Percentiles rank a stretch among this genome's conserved stretches.
These are phyloP conservation scores for Formica exsecta DNA, from an alignment of 1,140 invertebrate genomes.

Conservation along the genomic window DNA sequence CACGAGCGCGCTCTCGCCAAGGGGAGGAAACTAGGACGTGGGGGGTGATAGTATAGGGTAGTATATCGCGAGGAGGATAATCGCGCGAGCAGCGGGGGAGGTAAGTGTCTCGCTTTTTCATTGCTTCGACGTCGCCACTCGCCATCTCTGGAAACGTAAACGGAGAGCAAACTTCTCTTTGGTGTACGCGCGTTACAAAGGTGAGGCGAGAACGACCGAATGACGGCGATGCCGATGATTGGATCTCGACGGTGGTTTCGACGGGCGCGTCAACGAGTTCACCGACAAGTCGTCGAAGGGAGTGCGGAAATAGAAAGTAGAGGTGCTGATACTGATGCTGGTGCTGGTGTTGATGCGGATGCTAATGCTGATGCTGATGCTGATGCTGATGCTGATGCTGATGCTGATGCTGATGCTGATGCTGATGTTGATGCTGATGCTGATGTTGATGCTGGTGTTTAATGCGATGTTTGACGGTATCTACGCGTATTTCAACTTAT, in stretches of 20 bases:
- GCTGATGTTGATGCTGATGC: background rate
- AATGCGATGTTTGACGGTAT: background rate
- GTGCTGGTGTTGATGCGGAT: background rate
- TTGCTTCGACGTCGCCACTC: background rate
- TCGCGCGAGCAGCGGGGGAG: background rate
- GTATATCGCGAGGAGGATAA: background rate
- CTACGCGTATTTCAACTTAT: background rate
- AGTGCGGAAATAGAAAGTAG: background rate
- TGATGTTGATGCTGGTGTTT: background rate
- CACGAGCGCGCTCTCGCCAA: slow-evolving; percentile 9
- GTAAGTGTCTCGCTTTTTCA: slow-evolving; percentile 32
- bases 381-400: background rate
- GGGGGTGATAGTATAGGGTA: slow-evolving; percentile 4
- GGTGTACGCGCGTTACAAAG: background rate
- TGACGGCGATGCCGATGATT: slow-evolving; percentile 18
- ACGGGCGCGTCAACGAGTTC: background rate
- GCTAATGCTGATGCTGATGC: background rate
- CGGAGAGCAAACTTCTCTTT: background rate
- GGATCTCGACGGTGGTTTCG: background rate
- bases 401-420: too few species aligned
- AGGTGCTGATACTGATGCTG: background rate
- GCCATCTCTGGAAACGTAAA: background rate
- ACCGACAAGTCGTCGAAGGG: background rate
- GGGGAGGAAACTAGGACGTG: slow-evolving; percentile 38
- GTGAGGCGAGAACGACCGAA: background rate